A percentile compares a stretch with the other conserved stretches of the same genome.
Evolutionary conservation across 2,888 invertebrate species (phyloP).

Genomic region (Leuctra nigra): DNA sequence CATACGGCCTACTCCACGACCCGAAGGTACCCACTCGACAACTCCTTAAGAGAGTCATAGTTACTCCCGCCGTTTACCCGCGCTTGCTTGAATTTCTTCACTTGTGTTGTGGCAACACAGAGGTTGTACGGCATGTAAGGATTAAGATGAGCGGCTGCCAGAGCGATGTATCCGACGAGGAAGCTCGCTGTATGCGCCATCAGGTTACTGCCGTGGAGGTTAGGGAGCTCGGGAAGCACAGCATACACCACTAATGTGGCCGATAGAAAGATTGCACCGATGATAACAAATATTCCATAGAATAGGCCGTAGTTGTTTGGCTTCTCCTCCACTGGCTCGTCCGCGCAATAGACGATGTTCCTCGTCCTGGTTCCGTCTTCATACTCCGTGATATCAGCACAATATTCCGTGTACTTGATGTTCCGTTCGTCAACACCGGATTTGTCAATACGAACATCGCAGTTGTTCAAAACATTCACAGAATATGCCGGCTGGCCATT

Average conservation of each 20-base stretch:
- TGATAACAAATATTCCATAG: constrained; percentile 19
- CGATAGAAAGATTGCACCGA: constrained; percentile 22
- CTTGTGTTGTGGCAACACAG: no score
- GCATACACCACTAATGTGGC: constrained; percentile 23
- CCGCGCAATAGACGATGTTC: constrained; percentile 14
- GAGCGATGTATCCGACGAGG: constrained; percentile 19
- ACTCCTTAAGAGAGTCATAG: no score
- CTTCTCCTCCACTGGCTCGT: neutral
- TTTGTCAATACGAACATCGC: constrained; percentile 3
- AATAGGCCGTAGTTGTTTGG: neutral
- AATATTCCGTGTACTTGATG: constrained; percentile 14
- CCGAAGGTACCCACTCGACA: neutral
- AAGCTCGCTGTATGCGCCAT: constrained; percentile 22
- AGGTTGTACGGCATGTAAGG: neutral
- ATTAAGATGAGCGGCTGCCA: constrained; percentile 17
- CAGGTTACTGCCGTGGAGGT: constrained; percentile 22
- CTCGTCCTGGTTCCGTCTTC: constrained; percentile 6
- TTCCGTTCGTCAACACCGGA: neutral
- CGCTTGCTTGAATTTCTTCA: no score
- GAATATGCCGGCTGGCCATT: no score
- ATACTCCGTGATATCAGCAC: constrained; percentile 15
- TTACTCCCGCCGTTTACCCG: no score
- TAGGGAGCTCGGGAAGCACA: constrained; percentile 21
- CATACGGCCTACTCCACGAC: neutral
- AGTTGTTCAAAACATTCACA: neutral